These are phyloP conservation scores for Peromyscus melanophrys DNA, from an alignment of 2,797 vertebrate genomes.

Conservation along the genomic window DNA sequence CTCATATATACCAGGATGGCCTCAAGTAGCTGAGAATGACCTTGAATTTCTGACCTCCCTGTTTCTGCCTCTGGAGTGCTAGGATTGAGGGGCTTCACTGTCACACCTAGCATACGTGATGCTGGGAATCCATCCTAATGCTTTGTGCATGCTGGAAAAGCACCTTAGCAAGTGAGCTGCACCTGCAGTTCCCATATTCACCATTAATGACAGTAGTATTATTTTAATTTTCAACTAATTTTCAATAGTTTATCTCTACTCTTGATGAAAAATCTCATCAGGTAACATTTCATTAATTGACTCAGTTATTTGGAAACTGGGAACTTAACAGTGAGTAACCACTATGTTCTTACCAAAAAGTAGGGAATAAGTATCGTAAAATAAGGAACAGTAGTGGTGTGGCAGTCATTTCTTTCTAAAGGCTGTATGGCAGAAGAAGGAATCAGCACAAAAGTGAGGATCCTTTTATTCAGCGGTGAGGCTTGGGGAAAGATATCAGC, in stretches of 20 bases:
- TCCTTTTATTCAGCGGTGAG: not conserved
- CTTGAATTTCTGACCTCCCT: not conserved
- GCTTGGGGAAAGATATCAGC: not conserved
- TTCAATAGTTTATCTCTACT: not conserved
- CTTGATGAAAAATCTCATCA: not conserved
- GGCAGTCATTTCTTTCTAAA: not conserved
- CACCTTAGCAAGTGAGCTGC: not conserved
- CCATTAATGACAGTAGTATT: not conserved
- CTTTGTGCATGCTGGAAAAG: not conserved
- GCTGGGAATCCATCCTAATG: too few relatives aligned
- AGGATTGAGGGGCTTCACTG: too few relatives aligned
- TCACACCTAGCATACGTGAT: too few relatives aligned
- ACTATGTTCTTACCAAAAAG: not conserved
- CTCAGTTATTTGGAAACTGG: not conserved
- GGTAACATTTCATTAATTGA: not conserved
- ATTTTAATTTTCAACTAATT: not conserved
- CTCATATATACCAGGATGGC: not conserved
- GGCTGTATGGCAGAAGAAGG: not conserved
- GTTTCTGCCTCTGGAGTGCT: not conserved
- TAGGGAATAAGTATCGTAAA: not conserved
- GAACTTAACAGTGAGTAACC: not conserved
- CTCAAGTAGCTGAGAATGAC: not conserved
- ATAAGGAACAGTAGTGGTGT: not conserved
- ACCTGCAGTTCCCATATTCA: not conserved
- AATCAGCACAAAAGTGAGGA: not conserved